Conservation (phyloP, 2,797 vertebrate genomes). For the Oryzias sinensis region DNA sequence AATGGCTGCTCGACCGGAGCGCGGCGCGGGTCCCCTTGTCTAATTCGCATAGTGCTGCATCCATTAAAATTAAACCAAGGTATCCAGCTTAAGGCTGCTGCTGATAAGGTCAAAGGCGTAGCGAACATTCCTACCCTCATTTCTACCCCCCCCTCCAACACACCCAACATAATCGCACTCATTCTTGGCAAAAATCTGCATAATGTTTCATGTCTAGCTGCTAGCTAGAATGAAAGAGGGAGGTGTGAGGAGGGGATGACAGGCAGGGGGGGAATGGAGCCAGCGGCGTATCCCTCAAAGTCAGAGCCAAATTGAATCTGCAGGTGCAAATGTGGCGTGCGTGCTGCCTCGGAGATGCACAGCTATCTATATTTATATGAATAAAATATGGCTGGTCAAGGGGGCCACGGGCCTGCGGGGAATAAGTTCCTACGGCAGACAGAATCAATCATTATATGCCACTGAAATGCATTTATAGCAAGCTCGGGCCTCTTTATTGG, state of each 20-base stretch:
- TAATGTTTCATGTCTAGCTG: constrained; percentile 70
- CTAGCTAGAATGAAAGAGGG: constrained; percentile 55
- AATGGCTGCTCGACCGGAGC: constrained; percentile 50
- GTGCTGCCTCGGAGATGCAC: constrained; percentile 60
- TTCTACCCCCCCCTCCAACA: constrained; percentile 49
- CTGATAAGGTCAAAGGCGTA: constrained; percentile 75
- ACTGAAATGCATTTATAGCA: constrained; percentile 70
- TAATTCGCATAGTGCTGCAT: constrained; percentile 69
- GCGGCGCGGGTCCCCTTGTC: constrained; percentile 45
- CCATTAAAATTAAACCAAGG: constrained; percentile 69
- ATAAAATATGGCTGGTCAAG: constrained; percentile 79
- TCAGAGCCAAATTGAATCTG: constrained; percentile 74
- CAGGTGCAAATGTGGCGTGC: constrained; percentile 74
- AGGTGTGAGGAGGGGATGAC: constrained; percentile 25
- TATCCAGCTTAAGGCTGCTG: constrained; percentile 63
- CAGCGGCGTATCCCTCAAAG: constrained; percentile 71
- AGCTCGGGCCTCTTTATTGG: constrained; percentile 65
- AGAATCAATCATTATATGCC: constrained; percentile 76
- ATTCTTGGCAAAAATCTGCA: constrained; percentile 69
- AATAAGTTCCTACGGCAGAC: constrained; percentile 62
- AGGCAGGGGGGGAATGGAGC: constrained; percentile 35
- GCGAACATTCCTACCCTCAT: constrained; percentile 69
- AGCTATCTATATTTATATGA: constrained; percentile 76
- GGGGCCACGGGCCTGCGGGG: constrained; percentile 64
- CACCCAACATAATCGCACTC: constrained; percentile 65